Conservation (phyloP, 1,140 invertebrate species). For the Drosophila hydei region DNA sequence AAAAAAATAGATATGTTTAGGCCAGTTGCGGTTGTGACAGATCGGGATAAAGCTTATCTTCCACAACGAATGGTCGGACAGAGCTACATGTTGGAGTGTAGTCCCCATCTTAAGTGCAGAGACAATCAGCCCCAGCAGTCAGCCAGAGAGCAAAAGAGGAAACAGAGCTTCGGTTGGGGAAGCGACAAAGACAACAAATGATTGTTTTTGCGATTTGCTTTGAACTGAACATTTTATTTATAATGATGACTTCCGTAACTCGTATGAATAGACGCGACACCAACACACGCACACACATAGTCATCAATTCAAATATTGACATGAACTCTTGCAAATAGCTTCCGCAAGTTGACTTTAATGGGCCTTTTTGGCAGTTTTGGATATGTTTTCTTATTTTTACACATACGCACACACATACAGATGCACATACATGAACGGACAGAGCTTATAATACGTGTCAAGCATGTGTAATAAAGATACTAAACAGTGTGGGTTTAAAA, state of each 20-base stretch:
- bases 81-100: no score
- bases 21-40: no score
- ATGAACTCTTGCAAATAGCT: constrained; percentile 65
- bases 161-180: not conserved
- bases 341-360: constrained; percentile 66
- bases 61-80: no score
- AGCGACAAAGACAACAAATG: constrained; percentile 45
- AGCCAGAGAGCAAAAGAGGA: not conserved
- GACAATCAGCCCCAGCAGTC: not conserved
- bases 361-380: constrained; percentile 12
- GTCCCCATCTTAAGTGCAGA: no score
- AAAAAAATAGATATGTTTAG: no score
- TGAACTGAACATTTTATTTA: constrained; percentile 73
- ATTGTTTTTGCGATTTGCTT: constrained; percentile 67
- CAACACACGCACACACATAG: constrained; percentile 17
- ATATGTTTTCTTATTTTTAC: constrained; percentile 14
- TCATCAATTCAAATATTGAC: constrained; percentile 59
- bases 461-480: no score
- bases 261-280: constrained; percentile 21
- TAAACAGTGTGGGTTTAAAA: no score
- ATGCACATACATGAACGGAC: not conserved
- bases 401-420: no score
- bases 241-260: constrained; percentile 73
- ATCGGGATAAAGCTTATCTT: no score
- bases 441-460: not conserved